A percentile compares a stretch with the other conserved stretches of the same genome.
Evolutionary conservation across 2,113 vertebrate genomes (phyloP).

Genomic region (Strigops habroptila): DNA sequence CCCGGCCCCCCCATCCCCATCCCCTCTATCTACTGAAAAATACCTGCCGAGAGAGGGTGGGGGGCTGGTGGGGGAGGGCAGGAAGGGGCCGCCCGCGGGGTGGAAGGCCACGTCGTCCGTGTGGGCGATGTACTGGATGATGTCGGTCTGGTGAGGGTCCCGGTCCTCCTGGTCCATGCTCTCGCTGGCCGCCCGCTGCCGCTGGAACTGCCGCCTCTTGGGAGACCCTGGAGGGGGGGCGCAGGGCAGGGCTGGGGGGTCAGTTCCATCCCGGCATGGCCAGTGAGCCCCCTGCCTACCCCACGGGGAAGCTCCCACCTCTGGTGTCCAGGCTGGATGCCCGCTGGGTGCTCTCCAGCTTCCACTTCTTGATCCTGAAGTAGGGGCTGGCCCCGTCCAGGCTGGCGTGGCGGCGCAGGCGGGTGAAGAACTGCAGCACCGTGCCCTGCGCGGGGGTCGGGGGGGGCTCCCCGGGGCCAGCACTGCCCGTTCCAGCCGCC

Average conservation of each 20-base stretch:
- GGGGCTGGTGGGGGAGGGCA: conserved; percentile 83
- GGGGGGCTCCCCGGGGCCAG: not conserved
- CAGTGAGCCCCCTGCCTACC: not conserved
- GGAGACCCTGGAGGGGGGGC: conserved; percentile 79
- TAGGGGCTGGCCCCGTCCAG: conserved; percentile 93
- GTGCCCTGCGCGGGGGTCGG: conserved; percentile 70
- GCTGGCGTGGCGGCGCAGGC: conserved; percentile 91
- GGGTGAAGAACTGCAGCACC: conserved; percentile 88
- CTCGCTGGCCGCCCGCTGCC: conserved; percentile 93
- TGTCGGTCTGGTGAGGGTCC: conserved; percentile 80
- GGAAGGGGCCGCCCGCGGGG: conserved; percentile 74
- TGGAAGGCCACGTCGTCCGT: conserved; percentile 79
- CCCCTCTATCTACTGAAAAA: conserved; percentile 83
- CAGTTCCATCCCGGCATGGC: no score
- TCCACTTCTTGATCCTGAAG: conserved; percentile 97
- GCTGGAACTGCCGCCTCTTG: conserved; percentile 91
- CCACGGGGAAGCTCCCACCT: conserved; percentile 67
- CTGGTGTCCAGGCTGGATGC: conserved; percentile 94
- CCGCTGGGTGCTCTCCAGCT: conserved; percentile 90
- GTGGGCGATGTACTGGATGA: conserved; percentile 93
- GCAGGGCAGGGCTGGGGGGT: not conserved
- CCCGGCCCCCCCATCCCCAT: not conserved
- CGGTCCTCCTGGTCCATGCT: conserved; percentile 91
- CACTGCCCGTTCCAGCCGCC: conserved; percentile 7
- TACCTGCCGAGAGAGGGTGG: conserved; percentile 97